Evolutionary conservation across 2,113 vertebrate genomes (phyloP), one percentile per base, ranked within the genome.

Genomic region (Lucifuga dentata): DNA sequence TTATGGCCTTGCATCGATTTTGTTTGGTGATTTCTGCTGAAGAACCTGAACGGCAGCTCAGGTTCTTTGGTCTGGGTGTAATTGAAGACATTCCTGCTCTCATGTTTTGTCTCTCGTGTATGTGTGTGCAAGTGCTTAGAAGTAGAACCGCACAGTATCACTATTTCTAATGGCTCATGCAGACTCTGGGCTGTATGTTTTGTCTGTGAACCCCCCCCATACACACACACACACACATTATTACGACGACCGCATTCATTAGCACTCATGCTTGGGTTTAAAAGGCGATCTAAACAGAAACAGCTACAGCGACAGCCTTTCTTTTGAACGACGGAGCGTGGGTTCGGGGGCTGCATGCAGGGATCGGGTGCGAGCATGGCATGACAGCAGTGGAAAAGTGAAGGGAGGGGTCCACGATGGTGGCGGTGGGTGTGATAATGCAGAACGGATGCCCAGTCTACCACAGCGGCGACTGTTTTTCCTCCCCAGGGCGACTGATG

Each of bases 401-500:
- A 61, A 60, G n/a, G 67, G 7, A 39, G 35, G 20, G 64, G 53
- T 8, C 1, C 5, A 29, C 11, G 26, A 29, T 29, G n/a, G 23
- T 2, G 17, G n/a, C 45, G 23, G 50, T 32, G 32, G 68, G 61
- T 68, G 75, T 59, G 78, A 84, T 84, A 82, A 86, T 85, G 67
- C 66, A 68, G 58, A 88, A 67, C 69, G 75, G 68, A 86, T 85
- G 75, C 77, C 76, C 40, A 24, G 76, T 73, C 75, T 41, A 64
- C 76, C 56, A 68, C 19, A 9, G 11, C 21, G 13, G 53, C 70
- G 69, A 53, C 82, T 83, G 70, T 76, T 80, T 83, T 68, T 43
- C 46, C 68, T 88, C 83, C 83, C 56, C 46, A 19, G 81, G 81
- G 76, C 70, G 65, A 58, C 79, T 89, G 85, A 90, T 88, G 81